Evolutionary conservation across 2,113 vertebrate species (phyloP), one percentile per base, ranked within the genome.

Genomic region (Addax nasomaculatus): DNA sequence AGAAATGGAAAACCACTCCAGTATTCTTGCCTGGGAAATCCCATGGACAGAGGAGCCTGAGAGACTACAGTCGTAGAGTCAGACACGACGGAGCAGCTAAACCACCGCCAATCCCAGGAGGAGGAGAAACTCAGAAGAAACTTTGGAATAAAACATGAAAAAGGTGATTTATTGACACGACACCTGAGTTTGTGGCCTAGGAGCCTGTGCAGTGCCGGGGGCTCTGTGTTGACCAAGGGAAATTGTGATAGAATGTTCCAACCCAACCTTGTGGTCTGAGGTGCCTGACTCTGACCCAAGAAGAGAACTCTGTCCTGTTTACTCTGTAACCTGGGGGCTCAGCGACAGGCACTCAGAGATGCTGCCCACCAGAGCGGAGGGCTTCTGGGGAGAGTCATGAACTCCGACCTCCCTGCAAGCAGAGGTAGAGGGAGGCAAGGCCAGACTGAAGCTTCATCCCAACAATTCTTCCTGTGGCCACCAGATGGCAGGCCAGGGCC

Each of bases 401-500:
- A 6, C n/a, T 90, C 29, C 6, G 13, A 0, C 47, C 13, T 12
- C 4, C 3, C 17, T 14, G 47, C 33, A 27, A 58, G 64, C 25
- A 8, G 36, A 45, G 29, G 29, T 43, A 90, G 13, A 14, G 23
- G 36, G 29, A 76, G 17, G 23, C 49, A 5, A 19, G 19, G 8
- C 19, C 43, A 3, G 29, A 15, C 16, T 2, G 43, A 43, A 0
- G 23, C 70, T 12, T 45, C 13, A 0, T 9, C 95, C 55, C 5
- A 7, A 67, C 9, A 15, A 4, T 85, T 36, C 67, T 83, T 6
- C 3, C 0, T 29, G 1, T 64, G 93, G 51, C 67, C 92, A 30
- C 89, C 49, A 95, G 96, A 27, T 51, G 94, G 55, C 21, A 6
- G 33, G 21, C 58, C 33, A 27, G 36, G 36, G 62, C 62, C 73